Conservation (phyloP, 1,140 invertebrate genomes). For the Araneus ventricosus region DNA sequence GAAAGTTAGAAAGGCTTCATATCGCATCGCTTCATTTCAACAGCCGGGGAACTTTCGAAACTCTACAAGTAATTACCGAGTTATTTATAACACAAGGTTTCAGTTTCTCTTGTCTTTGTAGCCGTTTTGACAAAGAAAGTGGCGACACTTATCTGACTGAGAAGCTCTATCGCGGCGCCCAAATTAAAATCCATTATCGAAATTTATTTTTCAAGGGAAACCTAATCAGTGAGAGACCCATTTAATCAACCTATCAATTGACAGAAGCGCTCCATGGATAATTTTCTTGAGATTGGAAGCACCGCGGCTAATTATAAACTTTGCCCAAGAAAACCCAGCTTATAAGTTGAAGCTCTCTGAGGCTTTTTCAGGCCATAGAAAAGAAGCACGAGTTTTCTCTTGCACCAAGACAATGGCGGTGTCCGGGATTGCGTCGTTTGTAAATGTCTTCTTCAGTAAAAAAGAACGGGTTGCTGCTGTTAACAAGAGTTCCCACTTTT, state of each 20-base stretch:
- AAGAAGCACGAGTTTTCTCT: background rate
- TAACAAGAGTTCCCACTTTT: background rate
- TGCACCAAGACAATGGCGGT: background rate
- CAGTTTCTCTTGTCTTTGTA: background rate
- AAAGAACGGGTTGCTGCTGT: background rate
- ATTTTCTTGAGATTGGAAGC: background rate
- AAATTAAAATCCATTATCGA: constrained; percentile 17
- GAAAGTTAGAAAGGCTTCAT: background rate
- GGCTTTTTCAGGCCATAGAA: background rate
- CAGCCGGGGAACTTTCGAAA: background rate
- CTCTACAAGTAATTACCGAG: constrained; percentile 9
- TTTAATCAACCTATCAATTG: constrained; percentile 20
- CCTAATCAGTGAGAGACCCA: background rate
- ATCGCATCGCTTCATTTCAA: background rate
- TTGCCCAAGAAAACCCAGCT: background rate
- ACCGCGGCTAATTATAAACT: constrained; percentile 17
- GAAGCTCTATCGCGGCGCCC: background rate
- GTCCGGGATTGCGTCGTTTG: background rate
- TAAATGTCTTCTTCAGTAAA: background rate
- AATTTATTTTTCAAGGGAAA: constrained; percentile 19
- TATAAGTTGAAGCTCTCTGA: background rate
- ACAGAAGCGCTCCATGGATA: background rate
- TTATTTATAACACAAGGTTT: constrained; percentile 27
- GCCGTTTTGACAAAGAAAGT: background rate
- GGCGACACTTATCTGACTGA: background rate